Percentiles rank a stretch among this genome's conserved stretches.
Evolutionary conservation across 2,797 vertebrate genomes (phyloP).

Genomic region (Ctenopoma kingsleyae): DNA sequence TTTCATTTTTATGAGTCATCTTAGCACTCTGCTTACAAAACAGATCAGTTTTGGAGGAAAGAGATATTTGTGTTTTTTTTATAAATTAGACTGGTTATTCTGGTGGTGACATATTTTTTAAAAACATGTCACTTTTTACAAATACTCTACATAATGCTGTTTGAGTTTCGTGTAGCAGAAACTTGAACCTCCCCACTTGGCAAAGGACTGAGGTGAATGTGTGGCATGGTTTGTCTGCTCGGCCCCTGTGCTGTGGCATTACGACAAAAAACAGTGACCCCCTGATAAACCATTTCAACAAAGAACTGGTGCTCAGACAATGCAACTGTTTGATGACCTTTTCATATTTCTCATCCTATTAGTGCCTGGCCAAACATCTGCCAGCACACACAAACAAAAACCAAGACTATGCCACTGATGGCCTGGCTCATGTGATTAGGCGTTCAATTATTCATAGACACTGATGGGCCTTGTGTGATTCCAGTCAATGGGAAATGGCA

Average conservation of each 20-base stretch:
- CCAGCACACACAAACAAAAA: slow-evolving; percentile 40
- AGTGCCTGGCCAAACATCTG: slow-evolving; percentile 48
- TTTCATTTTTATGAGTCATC: slow-evolving; percentile 7
- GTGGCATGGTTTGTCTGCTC: slow-evolving; percentile 22
- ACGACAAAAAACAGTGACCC: slow-evolving; percentile 51
- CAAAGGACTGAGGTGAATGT: slow-evolving; percentile 27
- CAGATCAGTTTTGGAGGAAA: slow-evolving; percentile 19
- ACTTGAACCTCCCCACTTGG: slow-evolving; percentile 1
- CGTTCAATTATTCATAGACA: slow-evolving; percentile 74
- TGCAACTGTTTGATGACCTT: slow-evolving; percentile 65
- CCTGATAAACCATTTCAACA: slow-evolving; percentile 65
- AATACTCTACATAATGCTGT: neutral
- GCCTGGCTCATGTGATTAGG: slow-evolving; percentile 62
- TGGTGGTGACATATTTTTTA: neutral
- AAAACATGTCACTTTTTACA: slow-evolving; percentile 4
- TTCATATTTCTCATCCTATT: slow-evolving; percentile 70
- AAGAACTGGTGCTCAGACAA: slow-evolving; percentile 64
- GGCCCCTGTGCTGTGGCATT: slow-evolving; percentile 33
- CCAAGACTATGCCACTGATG: slow-evolving; percentile 37
- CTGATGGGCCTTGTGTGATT: slow-evolving; percentile 50
- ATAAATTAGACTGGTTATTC: neutral
- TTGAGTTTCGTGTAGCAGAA: slow-evolving; percentile 8
- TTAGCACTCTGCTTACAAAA: slow-evolving; percentile 13
- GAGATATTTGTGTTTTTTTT: neutral
- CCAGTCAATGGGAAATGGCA: slow-evolving; percentile 63